A percentile compares a stretch with the other conserved stretches of the same genome.
These are phyloP conservation scores for Volucella zonaria DNA, from an alignment of 2,888 invertebrate genomes.

Conservation along the genomic window DNA sequence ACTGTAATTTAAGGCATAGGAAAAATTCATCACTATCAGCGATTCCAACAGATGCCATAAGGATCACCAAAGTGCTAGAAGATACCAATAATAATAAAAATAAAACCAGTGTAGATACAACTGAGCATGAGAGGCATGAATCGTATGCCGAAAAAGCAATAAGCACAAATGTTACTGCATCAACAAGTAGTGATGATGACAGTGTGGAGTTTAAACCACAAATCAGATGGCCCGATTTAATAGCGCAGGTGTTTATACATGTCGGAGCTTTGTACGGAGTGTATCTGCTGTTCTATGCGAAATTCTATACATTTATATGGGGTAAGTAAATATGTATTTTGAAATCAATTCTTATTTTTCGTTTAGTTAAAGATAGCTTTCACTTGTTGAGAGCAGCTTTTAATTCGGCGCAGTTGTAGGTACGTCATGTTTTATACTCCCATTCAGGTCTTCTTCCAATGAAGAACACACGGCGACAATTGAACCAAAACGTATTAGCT, in stretches of 20 bases:
- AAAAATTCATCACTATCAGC: slow-evolving; percentile 52
- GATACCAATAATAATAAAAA: slow-evolving; percentile 73
- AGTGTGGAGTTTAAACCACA: slow-evolving; percentile 84
- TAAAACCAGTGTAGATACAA: slow-evolving; percentile 73
- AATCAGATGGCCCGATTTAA: slow-evolving; percentile 89
- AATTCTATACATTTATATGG: slow-evolving; percentile 87
- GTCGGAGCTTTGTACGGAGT: slow-evolving; percentile 88
- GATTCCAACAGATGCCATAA: slow-evolving; percentile 62
- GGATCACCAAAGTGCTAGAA: slow-evolving; percentile 65
- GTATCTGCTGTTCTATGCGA: slow-evolving; percentile 86
- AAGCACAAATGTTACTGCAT: slow-evolving; percentile 47
- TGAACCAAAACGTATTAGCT: too few relatives aligned
- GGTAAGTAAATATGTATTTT: slow-evolving; percentile 85
- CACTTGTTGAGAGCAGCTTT: too few relatives aligned
- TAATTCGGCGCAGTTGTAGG: too few relatives aligned
- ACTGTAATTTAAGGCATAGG: slow-evolving; percentile 47
- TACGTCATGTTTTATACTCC: too few relatives aligned
- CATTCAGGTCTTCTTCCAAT: too few relatives aligned
- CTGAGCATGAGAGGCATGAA: slow-evolving; percentile 79
- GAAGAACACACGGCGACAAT: too few relatives aligned
- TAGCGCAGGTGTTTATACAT: slow-evolving; percentile 88
- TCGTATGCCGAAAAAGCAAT: slow-evolving; percentile 69
- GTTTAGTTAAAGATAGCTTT: too few relatives aligned
- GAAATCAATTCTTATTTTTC: background rate
- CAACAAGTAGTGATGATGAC: slow-evolving; percentile 5